Conservation (phyloP, 35 echinoderm and acorn worm species). For the Stichopus chloronotus region DNA sequence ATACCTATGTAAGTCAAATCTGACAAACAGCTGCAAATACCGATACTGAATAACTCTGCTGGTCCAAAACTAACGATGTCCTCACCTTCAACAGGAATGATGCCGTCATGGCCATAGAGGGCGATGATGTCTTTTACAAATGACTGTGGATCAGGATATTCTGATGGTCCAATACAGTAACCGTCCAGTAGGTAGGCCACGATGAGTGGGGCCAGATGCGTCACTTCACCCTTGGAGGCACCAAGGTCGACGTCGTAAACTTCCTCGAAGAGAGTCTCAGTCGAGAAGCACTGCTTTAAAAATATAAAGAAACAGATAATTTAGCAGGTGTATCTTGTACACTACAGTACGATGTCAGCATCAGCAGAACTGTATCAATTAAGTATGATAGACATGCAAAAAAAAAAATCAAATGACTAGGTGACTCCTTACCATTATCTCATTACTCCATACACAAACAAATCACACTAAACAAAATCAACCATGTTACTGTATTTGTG, state of each 20-base stretch:
- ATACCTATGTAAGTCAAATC: background rate
- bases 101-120: conserved; percentile 28
- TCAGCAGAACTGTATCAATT: too few relatives aligned
- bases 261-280: background rate
- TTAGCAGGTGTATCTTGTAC: too few relatives aligned
- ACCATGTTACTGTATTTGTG: too few relatives aligned
- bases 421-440: too few relatives aligned
- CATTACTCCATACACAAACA: too few relatives aligned
- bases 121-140: conserved; percentile 15
- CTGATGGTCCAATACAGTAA: conserved; percentile 29
- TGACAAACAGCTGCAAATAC: background rate
- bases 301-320: background rate
- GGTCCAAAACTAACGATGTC: background rate
- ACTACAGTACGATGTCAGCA: too few relatives aligned
- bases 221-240: background rate
- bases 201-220: conserved; percentile 2
- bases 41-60: background rate
- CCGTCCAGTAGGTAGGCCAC: conserved; percentile 35
- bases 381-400: too few relatives aligned
- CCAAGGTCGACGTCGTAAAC: background rate
- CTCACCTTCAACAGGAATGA: conserved; percentile 27
- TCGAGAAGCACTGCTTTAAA: conserved; percentile 11
- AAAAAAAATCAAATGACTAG: too few relatives aligned
- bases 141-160: conserved; percentile 20
- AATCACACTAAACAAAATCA: too few relatives aligned